These are phyloP conservation scores for Tenthredo amoena DNA, from an alignment of 2,888 invertebrate species.

Conservation along the genomic window DNA sequence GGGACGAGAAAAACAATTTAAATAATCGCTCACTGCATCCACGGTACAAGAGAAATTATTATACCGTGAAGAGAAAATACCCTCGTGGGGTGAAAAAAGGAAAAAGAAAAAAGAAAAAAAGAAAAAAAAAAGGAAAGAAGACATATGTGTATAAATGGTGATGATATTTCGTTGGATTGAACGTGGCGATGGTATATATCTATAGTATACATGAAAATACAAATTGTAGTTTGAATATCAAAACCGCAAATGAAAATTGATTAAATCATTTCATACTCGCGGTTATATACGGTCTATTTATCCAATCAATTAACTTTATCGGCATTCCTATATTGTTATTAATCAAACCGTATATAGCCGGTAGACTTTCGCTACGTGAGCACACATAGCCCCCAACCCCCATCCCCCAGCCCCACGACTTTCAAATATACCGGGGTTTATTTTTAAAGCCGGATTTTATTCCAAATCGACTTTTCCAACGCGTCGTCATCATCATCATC, in stretches of 20 bases:
- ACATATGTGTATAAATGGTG: neutral
- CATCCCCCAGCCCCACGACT: neutral
- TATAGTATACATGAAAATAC: neutral
- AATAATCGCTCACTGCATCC: neutral
- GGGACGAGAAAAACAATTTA: neutral
- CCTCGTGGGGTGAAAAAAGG: neutral
- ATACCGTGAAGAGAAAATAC: neutral
- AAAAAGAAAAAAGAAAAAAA: neutral
- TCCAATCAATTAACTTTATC: conserved; percentile 37
- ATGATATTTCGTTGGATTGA: neutral
- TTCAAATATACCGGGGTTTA: neutral
- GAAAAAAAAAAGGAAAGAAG: neutral
- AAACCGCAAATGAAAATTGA: conserved; percentile 43
- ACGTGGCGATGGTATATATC: neutral
- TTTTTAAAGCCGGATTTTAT: neutral
- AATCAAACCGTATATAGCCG: neutral
- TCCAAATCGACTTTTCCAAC: neutral
- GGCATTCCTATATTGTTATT: conserved; percentile 10
- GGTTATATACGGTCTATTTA: conserved; percentile 30
- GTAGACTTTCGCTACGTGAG: neutral
- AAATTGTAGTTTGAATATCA: conserved; percentile 40
- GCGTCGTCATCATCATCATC: neutral
- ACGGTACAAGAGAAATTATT: neutral
- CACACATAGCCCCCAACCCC: neutral
- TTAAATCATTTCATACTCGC: conserved; percentile 17